Base-by-base conservation (phyloP, 2,113 vertebrate genomes). In the Gavia stellata region DNA sequence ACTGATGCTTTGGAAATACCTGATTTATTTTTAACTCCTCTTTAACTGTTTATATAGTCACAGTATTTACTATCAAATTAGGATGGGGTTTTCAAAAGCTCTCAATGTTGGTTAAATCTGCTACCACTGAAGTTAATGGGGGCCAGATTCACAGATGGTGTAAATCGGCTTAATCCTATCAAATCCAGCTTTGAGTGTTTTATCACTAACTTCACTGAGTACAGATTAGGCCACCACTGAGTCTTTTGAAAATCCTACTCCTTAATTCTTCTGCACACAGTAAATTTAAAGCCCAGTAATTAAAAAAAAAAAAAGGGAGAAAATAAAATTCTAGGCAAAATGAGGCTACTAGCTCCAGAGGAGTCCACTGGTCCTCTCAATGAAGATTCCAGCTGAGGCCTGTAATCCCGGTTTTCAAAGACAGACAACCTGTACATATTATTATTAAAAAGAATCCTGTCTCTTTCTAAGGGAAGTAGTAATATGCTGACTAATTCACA, bases 71-170 rank as follows among this genome's bases (percentile, higher is more conserved):
- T 91, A 91, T 15, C 45, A 96, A 88, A 92, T 94, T 94, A 89
- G 89, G 77, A 84, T 71, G 29, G 14, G 74, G 59, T 63, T 91
- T 94, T 91, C 58, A 86, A 91, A 94, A 93, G 84, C 87, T 80
- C 73, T 88, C 70, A 36, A 31, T 78, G 91, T 81, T 96, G 92
- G 81, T 77, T 95, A 92, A 96, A 94, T 90, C 94, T 89, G 83
- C 92, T 97, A 58, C 89, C 78, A 88, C 86, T 90, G 71, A 91
- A 96, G 94, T 97, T 97, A 97, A 96, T 91, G 84, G 93, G 81
- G 92, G 89, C 89, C 92, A 96, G 96, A 97, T 97, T 94, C 97
- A 96, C 97, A 97, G 92, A 97, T 95, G 97, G 96, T 95, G 94
- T 97, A 97, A 97, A 97, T 92, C 92, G 23, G 87, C 81, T 96